phyloP scores from a whole-genome alignment of 1,140 invertebrate species.

The Drosophila lowei region DNA sequence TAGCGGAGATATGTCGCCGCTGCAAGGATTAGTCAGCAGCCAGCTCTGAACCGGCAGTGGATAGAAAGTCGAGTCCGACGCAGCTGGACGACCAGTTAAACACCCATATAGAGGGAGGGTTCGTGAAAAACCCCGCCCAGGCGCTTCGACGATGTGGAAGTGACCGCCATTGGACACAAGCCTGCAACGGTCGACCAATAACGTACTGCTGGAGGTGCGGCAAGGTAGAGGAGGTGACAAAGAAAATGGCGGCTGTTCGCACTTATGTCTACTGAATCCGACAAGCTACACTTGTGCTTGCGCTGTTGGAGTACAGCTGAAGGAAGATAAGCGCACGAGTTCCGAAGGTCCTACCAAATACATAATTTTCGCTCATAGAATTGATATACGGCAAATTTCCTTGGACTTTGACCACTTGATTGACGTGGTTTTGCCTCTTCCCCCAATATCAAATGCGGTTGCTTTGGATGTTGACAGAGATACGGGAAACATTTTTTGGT shows the following conservation, averaged over 20 bases:
- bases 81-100: no score
- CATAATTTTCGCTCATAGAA: conserved; percentile 91
- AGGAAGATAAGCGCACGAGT: conserved; percentile 89
- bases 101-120: no score
- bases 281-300: conserved; percentile 91
- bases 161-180: no score
- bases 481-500: conserved; percentile 92
- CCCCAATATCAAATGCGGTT: conserved; percentile 90
- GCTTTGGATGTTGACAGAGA: conserved; percentile 92
- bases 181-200: no score
- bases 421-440: conserved; percentile 92
- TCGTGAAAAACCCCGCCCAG: no score
- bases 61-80: no score
- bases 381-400: conserved; percentile 92
- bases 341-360: conserved; percentile 89
- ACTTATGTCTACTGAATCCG: conserved; percentile 93
- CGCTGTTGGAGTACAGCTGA: conserved; percentile 92
- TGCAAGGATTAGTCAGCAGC: no score
- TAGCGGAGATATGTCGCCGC: no score
- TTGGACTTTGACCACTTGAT: conserved; percentile 93
- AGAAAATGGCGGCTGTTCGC: conserved; percentile 94
- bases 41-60: no score
- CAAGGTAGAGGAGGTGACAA: no score
- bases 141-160: no score
- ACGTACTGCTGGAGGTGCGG: no score